A percentile compares a stretch with the other conserved stretches of the same genome.
phyloP scores from a whole-genome alignment of 2,797 vertebrate species.

The Eidolon dupreanum region DNA sequence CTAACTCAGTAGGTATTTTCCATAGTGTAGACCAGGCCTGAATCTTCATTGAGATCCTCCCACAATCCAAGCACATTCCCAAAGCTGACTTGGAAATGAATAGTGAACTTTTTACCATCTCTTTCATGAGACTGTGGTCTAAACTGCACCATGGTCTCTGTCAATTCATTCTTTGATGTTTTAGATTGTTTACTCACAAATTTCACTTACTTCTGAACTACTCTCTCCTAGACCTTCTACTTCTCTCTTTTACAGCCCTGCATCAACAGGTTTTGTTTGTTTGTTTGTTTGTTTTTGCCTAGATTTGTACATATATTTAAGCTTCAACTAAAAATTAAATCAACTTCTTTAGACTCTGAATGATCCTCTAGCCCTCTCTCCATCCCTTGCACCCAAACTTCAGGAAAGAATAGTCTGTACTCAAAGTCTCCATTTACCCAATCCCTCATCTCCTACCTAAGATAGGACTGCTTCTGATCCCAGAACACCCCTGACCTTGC shows the following conservation, averaged over 20 bases:
- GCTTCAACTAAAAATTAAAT: background rate
- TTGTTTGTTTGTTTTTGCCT: background rate
- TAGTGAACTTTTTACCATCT: background rate
- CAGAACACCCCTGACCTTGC: background rate
- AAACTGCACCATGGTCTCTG: background rate
- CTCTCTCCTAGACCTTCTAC: background rate
- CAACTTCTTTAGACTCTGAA: background rate
- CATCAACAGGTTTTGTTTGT: background rate
- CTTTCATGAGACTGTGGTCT: background rate
- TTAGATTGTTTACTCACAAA: background rate
- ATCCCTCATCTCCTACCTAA: background rate
- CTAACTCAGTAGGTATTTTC: background rate
- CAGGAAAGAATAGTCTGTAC: background rate
- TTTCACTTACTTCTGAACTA: background rate
- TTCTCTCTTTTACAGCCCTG: background rate
- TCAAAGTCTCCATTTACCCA: background rate
- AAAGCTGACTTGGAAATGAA: background rate
- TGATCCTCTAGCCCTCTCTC: background rate
- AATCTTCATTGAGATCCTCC: background rate
- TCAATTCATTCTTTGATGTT: slow-evolving; percentile 24
- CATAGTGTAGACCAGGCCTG: background rate
- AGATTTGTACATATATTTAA: background rate
- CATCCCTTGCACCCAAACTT: background rate
- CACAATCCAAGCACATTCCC: background rate
- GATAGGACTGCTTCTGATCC: background rate